Base-by-base conservation (phyloP, 2,113 vertebrate species). In the Centropus unirufus region DNA sequence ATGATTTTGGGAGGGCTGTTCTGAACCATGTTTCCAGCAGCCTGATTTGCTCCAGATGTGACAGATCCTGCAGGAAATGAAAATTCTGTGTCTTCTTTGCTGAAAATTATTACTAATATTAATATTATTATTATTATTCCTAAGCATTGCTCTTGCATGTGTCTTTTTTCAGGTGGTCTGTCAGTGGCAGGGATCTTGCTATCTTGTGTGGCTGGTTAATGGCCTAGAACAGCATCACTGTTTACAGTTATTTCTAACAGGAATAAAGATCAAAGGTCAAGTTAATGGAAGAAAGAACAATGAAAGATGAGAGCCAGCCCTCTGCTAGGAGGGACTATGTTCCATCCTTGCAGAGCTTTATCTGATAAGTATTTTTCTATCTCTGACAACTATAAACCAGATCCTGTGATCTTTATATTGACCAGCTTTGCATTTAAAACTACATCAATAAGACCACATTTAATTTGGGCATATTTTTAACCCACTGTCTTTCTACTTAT, bases 191-290 rank as follows among this genome's bases (percentile, higher is more conserved):
- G 58, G 73, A 52, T 81, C 67, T 80, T 69, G 19, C 58, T 58
- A 7, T 51, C 13, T 42, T 70, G 44, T 85, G 62, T 58, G 61
- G 89, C 74, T 92, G 87, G 36, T 66, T 92, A 87, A 79, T 80
- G 74, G 78, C 59, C 91, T 84, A 85, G 59, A 93, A 95, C 69
- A 89, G 91, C 46, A 44, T 62, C 62, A 8, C 27, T 97, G 67
- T 87, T 91, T 92, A 76, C n/a, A 85, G 78, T 83, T 91, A 92
- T 80, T 93, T 94, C 72, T 85, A 85, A 77, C 58, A 77, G 89
- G 84, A 94, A 91, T 93, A 67, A 67, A 95, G 91, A 95, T 87
- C 80, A 92, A 95, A 91, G 89, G 85, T 89, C 74, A 85, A 76
- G 82, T 79, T 87, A 94, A 91, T 86, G 82, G 82, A 95, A 95